A percentile compares a stretch with the other conserved stretches of the same genome.
These are phyloP conservation scores for Patagioenas fasciata DNA, from an alignment of 2,113 vertebrate species.

Conservation along the genomic window DNA sequence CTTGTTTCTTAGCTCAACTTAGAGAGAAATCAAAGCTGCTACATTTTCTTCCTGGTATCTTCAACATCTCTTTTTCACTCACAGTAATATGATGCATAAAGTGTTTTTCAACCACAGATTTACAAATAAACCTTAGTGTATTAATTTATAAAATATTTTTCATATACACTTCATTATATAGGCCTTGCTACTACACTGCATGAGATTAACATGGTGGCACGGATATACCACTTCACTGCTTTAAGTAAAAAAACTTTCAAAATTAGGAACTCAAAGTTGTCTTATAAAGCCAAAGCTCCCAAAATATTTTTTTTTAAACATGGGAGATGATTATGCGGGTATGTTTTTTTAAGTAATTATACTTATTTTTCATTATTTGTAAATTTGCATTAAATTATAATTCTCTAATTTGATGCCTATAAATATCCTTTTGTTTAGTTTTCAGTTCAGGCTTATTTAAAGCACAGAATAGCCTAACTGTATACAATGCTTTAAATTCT, in stretches of 20 bases:
- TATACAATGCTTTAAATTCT: neutral
- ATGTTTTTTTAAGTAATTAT: neutral
- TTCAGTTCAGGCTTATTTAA: neutral
- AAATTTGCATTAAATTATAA: neutral
- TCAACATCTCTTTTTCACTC: neutral
- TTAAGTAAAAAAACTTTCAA: neutral
- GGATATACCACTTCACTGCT: neutral
- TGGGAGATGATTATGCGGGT: neutral
- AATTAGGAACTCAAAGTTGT: neutral
- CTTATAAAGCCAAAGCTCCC: neutral
- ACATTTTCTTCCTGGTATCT: neutral
- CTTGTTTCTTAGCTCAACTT: neutral
- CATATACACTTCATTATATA: neutral
- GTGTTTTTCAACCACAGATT: neutral
- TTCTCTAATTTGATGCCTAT: neutral
- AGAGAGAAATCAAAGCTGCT: neutral
- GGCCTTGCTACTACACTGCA: neutral
- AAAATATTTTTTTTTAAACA: neutral
- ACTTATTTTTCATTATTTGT: neutral
- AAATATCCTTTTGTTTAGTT: neutral
- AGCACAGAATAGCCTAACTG: neutral
- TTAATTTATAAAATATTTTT: neutral
- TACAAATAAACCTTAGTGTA: neutral
- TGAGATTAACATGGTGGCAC: neutral
- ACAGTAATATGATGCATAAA: neutral